Conservation (phyloP, 2,113 vertebrate genomes). For the Alectura lathami region DNA sequence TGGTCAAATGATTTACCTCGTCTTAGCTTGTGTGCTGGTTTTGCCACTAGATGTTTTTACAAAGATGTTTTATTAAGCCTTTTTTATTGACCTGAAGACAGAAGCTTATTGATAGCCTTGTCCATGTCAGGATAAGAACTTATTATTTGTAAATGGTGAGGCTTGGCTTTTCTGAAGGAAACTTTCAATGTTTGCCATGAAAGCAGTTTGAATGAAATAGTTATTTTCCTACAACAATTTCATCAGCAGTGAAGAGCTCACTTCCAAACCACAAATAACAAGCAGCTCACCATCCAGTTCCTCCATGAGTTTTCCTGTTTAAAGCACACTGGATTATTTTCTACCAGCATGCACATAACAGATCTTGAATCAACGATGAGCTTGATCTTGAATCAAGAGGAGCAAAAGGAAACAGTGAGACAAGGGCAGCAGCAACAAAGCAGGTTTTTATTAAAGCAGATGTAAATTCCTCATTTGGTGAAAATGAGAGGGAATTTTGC, state of each 20-base stretch:
- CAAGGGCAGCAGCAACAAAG: neutral
- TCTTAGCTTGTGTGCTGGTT: neutral
- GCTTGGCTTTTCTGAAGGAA: constrained; percentile 17
- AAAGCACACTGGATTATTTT: neutral
- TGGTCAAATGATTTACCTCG: neutral
- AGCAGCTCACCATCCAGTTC: neutral
- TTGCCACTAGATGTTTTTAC: neutral
- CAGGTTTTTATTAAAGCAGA: neutral
- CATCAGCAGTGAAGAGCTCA: neutral
- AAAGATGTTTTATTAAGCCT: neutral
- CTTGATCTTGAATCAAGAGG: too few relatives aligned
- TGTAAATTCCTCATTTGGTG: neutral
- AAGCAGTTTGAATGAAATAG: neutral
- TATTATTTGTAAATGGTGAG: neutral
- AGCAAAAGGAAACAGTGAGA: neutral
- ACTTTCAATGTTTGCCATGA: neutral
- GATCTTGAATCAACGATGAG: neutral
- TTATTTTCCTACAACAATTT: neutral
- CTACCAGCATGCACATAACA: neutral
- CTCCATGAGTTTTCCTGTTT: neutral
- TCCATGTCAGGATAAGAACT: neutral
- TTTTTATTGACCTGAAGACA: neutral
- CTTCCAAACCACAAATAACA: neutral
- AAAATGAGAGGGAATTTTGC: constrained; percentile 5
- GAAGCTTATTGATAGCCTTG: neutral